Percentiles rank a stretch among this genome's conserved stretches.
phyloP scores from a whole-genome alignment of 1,140 invertebrate species.

The Brachionus sp. region DNA sequence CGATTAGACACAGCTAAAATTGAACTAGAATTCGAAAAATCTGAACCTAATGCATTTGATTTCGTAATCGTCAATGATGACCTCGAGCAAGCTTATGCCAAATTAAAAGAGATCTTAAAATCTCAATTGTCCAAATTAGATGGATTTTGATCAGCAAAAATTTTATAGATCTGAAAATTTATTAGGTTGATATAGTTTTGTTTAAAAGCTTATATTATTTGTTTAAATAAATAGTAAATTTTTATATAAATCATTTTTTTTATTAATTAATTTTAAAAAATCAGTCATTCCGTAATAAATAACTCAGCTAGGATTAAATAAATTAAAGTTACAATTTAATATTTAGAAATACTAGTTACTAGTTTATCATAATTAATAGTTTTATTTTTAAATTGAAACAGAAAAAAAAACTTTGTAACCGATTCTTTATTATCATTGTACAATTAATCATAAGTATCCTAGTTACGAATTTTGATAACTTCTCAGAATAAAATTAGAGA shows the following conservation, averaged over 20 bases:
- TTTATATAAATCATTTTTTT: neutral
- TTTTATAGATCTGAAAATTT: neutral
- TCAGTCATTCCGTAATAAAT: no score
- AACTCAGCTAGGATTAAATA: no score
- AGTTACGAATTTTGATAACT: no score
- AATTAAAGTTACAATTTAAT: no score
- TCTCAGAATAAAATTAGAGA: no score
- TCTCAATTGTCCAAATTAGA: neutral
- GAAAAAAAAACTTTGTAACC: no score
- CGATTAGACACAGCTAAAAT: conserved; percentile 70
- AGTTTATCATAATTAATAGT: no score
- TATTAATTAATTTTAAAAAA: neutral
- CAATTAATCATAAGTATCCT: no score
- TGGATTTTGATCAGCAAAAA: neutral
- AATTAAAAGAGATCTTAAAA: conserved; percentile 64
- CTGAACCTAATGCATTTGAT: conserved; percentile 77
- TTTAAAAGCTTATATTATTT: neutral
- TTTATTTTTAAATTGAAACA: no score
- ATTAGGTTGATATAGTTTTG: neutral
- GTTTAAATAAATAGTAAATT: neutral
- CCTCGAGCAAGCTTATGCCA: conserved; percentile 77
- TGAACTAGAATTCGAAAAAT: conserved; percentile 78
- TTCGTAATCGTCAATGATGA: conserved; percentile 84
- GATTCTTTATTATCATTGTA: no score
- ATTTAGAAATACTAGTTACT: no score